A percentile compares a stretch with the other conserved stretches of the same genome.
These are phyloP conservation scores for Rhinichthys klamathensis DNA, from an alignment of 2,113 vertebrate species.

Conservation along the genomic window DNA sequence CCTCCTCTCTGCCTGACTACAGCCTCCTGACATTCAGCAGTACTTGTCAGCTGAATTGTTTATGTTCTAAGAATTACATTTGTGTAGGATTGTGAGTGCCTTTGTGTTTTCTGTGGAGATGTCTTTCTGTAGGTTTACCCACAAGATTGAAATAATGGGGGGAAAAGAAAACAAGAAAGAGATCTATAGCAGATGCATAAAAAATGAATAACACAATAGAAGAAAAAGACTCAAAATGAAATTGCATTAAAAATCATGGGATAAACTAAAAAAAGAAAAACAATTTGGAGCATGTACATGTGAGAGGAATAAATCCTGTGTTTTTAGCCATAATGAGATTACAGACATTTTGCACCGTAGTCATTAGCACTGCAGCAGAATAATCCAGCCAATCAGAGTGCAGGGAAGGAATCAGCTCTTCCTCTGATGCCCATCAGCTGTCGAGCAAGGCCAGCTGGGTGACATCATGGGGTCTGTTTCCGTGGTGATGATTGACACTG, in stretches of 20 bases:
- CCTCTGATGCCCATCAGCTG: slow-evolving; percentile 67
- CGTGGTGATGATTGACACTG: slow-evolving; percentile 70
- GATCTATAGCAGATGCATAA: neutral
- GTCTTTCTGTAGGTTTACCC: slow-evolving; percentile 15
- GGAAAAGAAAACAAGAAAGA: no score
- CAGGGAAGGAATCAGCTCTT: slow-evolving; percentile 54
- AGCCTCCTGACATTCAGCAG: slow-evolving; percentile 53
- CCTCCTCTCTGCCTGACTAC: slow-evolving; percentile 42
- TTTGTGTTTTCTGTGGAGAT: neutral
- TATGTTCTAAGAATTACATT: slow-evolving; percentile 35
- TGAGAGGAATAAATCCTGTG: slow-evolving; percentile 61
- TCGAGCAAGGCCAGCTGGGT: slow-evolving; percentile 67
- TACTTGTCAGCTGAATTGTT: slow-evolving; percentile 52
- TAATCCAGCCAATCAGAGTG: slow-evolving; percentile 60
- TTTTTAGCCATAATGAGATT: slow-evolving; percentile 58
- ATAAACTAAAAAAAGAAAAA: slow-evolving; percentile 8
- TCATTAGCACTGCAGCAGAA: slow-evolving; percentile 67
- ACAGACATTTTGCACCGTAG: slow-evolving; percentile 60
- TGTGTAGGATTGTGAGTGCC: slow-evolving; percentile 9
- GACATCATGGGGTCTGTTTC: slow-evolving; percentile 70
- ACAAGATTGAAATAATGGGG: neutral
- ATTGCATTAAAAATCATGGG: slow-evolving; percentile 49
- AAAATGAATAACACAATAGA: neutral
- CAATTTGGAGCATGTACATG: slow-evolving; percentile 27
- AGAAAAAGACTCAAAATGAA: slow-evolving; percentile 16